Base-by-base conservation (phyloP, 2,888 invertebrate genomes). In the Linyphia triangularis region DNA sequence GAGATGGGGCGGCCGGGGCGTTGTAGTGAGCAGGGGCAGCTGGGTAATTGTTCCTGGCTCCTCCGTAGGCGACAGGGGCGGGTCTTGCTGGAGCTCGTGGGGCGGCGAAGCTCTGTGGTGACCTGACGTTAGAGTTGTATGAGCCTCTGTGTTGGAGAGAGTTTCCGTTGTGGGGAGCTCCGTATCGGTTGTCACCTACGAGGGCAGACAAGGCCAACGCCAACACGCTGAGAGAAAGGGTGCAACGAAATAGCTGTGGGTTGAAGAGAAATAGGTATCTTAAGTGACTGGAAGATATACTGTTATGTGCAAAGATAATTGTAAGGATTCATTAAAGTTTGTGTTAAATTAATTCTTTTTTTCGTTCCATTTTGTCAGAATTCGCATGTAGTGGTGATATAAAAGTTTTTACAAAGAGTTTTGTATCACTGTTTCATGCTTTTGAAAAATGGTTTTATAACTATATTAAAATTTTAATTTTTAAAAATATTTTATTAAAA, bases 181-280 rank as follows among this genome's bases (percentile, higher is more conserved):
- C 82, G 70, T 88, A 88, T 30, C 82, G 81, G 82, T 78, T 77
- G 69, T 70, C 26, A 1, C 59, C 79, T 37, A 61, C 59, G 9
- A 79, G 78, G 22, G 75, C 57, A 1, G 77, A 82, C 37, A 24
- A 51, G 6, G 77, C 30, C 33, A 88, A n/a, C 26, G 88, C 63
- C 22, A 75, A 59, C 2, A 86, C 67, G 86, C 81, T 75, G 37
- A 86, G 24, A 5, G 75, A 73, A 37, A 67, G 28, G 6, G 59
- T 19, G 28, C 61, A 61, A 10, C 61, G n/a, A 22, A 82, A 72
- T 19, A 82, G 19, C 82, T 82, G 59, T 19, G 43, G 19, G 33
- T 22, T 69, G 0, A 19, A 16, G 61, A 63, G 63, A 63, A 61
- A 26, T 4, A 63, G 51, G 51, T 51, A n/a, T 51, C n/a, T n/a